These are phyloP conservation scores for Ophion ellenae DNA, from an alignment of 2,888 invertebrate genomes.

Conservation along the genomic window DNA sequence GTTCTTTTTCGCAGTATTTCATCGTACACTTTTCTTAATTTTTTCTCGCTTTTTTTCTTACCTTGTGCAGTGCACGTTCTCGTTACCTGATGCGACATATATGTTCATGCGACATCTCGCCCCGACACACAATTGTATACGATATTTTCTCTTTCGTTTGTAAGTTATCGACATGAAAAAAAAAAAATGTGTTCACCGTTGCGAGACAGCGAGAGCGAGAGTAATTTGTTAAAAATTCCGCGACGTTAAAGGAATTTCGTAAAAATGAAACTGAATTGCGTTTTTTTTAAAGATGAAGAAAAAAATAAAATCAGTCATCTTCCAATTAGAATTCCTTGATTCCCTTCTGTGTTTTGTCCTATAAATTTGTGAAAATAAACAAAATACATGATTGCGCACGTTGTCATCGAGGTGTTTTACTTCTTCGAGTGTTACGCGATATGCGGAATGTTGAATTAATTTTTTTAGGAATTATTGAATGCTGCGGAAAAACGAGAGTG, in stretches of 20 bases:
- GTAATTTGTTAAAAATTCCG: constrained; percentile 32
- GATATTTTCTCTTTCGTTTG: constrained; percentile 19
- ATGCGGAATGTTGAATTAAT: no score
- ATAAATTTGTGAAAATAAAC: constrained; percentile 20
- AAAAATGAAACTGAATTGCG: constrained; percentile 38
- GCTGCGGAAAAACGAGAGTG: no score
- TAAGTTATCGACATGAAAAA: constrained; percentile 3
- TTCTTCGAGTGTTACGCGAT: background rate
- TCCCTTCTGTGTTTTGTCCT: constrained; percentile 27
- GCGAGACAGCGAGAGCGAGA: constrained; percentile 9
- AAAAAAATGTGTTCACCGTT: constrained; percentile 16
- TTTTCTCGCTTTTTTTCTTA: no score
- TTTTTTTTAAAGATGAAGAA: background rate
- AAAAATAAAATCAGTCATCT: constrained; percentile 21
- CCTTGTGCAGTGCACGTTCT: constrained; percentile 7
- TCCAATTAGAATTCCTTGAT: constrained; percentile 29
- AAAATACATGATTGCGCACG: constrained; percentile 4
- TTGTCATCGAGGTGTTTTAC: constrained; percentile 20
- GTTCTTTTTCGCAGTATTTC: background rate
- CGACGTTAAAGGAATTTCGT: background rate
- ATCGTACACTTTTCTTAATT: background rate
- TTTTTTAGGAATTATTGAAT: no score
- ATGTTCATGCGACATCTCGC: constrained; percentile 11
- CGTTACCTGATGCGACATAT: constrained; percentile 19
- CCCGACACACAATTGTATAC: constrained; percentile 12